These are phyloP conservation scores for Neuroterus valhalla DNA, from an alignment of 1,140 invertebrate genomes.

Conservation along the genomic window DNA sequence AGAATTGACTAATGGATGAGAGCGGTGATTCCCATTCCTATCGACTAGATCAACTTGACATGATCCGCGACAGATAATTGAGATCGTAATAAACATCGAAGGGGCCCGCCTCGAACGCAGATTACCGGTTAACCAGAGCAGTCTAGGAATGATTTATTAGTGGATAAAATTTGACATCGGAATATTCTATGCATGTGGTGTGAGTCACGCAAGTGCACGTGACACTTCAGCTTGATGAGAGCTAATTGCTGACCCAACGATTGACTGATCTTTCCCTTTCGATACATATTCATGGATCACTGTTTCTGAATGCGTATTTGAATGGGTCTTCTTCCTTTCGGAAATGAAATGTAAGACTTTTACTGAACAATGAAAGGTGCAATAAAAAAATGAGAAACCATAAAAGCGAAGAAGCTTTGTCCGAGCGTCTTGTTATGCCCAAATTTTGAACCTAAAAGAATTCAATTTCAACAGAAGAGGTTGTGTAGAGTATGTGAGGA, in stretches of 20 bases:
- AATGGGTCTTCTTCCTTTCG: no score
- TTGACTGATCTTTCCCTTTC: not conserved
- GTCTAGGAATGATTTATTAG: conserved; percentile 57
- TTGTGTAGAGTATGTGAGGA: no score
- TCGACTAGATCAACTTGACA: conserved; percentile 9
- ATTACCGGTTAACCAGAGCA: conserved; percentile 49
- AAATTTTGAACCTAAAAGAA: no score
- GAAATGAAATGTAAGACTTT: no score
- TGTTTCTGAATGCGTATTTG: no score
- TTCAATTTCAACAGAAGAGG: no score
- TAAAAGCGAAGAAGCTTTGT: no score
- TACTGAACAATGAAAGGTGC: no score
- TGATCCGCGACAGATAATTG: conserved; percentile 23
- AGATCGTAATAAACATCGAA: conserved; percentile 45
- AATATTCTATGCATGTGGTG: conserved; percentile 39
- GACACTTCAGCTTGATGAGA: conserved; percentile 52
- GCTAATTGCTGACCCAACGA: conserved; percentile 49
- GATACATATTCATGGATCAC: not conserved
- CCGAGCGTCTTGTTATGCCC: no score
- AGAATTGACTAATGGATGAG: conserved; percentile 23
- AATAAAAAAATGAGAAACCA: no score
- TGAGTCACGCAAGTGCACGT: conserved; percentile 49
- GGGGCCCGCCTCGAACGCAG: conserved; percentile 38
- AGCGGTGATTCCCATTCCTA: not conserved
- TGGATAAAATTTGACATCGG: conserved; percentile 50